Evolutionary conservation across 2,797 vertebrate genomes (phyloP), one percentile per base, ranked within the genome.

Genomic region (Discoglossus pictus): DNA sequence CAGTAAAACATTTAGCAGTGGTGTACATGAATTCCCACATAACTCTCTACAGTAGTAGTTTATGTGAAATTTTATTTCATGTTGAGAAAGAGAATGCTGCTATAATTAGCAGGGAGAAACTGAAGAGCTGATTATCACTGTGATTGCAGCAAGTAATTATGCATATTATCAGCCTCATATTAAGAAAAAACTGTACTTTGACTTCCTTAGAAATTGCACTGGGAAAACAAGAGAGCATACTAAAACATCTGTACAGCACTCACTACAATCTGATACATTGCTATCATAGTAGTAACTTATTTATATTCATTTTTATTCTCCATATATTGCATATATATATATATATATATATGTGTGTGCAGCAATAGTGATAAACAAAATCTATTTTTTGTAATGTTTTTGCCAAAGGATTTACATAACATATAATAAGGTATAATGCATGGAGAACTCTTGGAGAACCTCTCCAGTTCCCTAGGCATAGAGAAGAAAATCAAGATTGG

Each of bases 101-200:
- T 68, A 68, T 61, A 68, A 68, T 68, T 68, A 63, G 59, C 51
- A 43, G 17, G 44, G 52, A 64, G 44, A 64, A 56, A 64, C 51
- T 50, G 53, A 71, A 71, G 60, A 63, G 68, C 61, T 71, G 68
- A 71, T 71, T 71, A 71, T 71, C 60, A 71, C 68, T 48, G 44
- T 71, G 52, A 63, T 64, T 64, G 52, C 68, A 51, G 68, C 52
- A 43, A 63, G 68, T 64, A 71, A 71, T 71, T 71, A 71, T 58
- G 60, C 24, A 27, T 43, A 63, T 54, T 71, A 71, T 44, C 52
- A 55, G 68, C 43, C 51, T 63, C 42, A 56, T 70, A 63, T 70
- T 63, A 63, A 54, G 60, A 62, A 70, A 62, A 70, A 56, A 53
- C 17, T 70, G 43, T 48, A 63, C 53, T 71, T 71, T 63, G 53